Evolutionary conservation across 2,797 vertebrate species (phyloP).

Genomic region (Thamnophis elegans): DNA sequence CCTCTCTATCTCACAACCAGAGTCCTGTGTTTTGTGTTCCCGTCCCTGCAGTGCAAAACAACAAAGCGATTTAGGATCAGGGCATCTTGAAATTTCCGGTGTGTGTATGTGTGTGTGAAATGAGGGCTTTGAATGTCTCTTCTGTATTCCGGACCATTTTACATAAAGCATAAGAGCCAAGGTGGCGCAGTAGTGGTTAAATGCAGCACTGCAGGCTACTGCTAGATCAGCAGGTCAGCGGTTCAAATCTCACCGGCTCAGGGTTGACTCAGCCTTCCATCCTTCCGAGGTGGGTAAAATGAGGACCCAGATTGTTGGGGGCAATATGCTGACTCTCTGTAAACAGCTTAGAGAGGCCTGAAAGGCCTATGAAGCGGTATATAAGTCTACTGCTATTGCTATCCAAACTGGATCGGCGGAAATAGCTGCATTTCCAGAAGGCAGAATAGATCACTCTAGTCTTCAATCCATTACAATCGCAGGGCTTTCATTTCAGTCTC

Average conservation of each 20-base stretch:
- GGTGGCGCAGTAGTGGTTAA: too few species aligned
- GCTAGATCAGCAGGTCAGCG: too few species aligned
- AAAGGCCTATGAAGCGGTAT: too few species aligned
- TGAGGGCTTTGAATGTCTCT: neutral
- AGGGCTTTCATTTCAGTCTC: neutral
- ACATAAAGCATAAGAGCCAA: neutral
- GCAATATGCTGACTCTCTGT: too few species aligned
- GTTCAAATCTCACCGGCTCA: too few species aligned
- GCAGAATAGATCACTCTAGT: neutral
- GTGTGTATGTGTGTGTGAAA: neutral
- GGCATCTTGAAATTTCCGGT: too few species aligned
- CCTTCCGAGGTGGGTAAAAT: too few species aligned
- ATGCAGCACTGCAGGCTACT: too few species aligned
- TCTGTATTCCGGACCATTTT: neutral
- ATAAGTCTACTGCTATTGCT: too few species aligned
- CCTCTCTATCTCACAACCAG: neutral
- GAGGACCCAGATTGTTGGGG: too few species aligned
- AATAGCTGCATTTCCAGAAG: neutral
- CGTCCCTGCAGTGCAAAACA: neutral
- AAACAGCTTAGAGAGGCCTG: too few species aligned
- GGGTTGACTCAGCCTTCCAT: too few species aligned
- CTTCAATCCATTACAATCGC: neutral
- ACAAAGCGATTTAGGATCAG: neutral
- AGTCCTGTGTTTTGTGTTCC: neutral
- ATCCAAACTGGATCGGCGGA: accelerated